Conservation (phyloP, 2,113 vertebrate species). For the Mesoclemmys tuberculata region DNA sequence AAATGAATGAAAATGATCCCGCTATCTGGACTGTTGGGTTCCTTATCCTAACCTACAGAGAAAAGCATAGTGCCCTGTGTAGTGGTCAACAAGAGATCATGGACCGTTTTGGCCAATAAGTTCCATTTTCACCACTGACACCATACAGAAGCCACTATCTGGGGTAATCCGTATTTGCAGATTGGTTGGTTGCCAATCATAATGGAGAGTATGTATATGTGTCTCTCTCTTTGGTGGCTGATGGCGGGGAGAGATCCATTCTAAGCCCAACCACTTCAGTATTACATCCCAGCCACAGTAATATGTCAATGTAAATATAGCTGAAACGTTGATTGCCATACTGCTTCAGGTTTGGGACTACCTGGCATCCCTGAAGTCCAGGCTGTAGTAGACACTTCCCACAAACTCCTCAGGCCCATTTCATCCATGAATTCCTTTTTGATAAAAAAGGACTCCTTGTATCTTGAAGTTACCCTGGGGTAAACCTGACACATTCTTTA, state of each 20-base stretch:
- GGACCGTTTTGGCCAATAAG: constrained; percentile 7
- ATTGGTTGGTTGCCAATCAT: neutral
- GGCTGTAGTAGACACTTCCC: neutral
- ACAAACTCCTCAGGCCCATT: neutral
- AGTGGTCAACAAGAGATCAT: constrained; percentile 15
- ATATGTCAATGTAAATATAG: constrained; percentile 13
- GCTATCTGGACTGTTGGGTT: neutral
- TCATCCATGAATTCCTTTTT: neutral
- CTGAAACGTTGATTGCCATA: constrained; percentile 35
- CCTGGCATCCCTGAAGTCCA: neutral
- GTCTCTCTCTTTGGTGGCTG: constrained; percentile 20
- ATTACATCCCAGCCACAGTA: constrained; percentile 23
- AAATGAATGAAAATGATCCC: neutral
- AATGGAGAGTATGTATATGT: neutral
- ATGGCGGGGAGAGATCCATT: constrained; percentile 19
- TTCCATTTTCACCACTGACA: constrained; percentile 37
- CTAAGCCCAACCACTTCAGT: neutral
- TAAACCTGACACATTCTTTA: neutral
- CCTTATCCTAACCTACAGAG: neutral
- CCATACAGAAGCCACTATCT: neutral
- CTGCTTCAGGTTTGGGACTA: constrained; percentile 25
- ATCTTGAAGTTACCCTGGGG: neutral
- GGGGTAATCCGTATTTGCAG: constrained; percentile 3
- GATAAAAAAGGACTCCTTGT: neutral
- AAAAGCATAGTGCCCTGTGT: no score